A percentile compares a stretch with the other conserved stretches of the same genome.
phyloP scores from a whole-genome alignment of 1,140 invertebrate species.

The Trypoxylus dichotomus region DNA sequence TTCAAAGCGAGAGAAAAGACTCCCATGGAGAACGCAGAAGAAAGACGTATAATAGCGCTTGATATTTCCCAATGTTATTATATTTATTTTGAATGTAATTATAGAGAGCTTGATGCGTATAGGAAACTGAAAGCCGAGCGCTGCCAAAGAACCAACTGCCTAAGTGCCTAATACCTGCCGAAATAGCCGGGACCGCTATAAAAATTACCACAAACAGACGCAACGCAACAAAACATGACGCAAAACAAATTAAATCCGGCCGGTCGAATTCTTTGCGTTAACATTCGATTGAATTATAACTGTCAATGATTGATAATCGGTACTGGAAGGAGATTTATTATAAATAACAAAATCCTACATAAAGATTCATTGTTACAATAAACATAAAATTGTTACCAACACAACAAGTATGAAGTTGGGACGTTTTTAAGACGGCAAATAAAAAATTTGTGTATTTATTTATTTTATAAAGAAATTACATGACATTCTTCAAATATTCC shows the following conservation, averaged over 20 bases:
- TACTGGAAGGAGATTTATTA: too few relatives aligned
- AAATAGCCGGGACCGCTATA: constrained; percentile 5
- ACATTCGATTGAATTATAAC: constrained; percentile 14
- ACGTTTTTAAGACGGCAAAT: too few relatives aligned
- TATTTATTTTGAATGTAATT: constrained; percentile 26
- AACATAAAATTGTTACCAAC: too few relatives aligned
- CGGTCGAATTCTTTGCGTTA: neutral
- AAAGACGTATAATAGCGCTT: neutral
- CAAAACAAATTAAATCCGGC: neutral
- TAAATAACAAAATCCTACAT: too few relatives aligned
- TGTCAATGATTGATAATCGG: neutral
- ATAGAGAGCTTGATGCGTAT: constrained; percentile 5
- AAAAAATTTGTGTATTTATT: too few relatives aligned
- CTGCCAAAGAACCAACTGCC: too few relatives aligned
- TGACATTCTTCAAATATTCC: too few relatives aligned
- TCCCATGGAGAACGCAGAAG: neutral
- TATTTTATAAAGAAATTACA: too few relatives aligned
- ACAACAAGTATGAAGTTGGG: too few relatives aligned
- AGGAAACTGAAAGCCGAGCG: neutral
- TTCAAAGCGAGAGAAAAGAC: neutral
- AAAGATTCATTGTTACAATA: too few relatives aligned
- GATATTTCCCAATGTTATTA: constrained; percentile 21
- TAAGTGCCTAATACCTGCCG: neutral
- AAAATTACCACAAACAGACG: neutral
- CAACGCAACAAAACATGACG: neutral